phyloP scores from a whole-genome alignment of 1,140 invertebrate species.

The Drosophila micromelanica region DNA sequence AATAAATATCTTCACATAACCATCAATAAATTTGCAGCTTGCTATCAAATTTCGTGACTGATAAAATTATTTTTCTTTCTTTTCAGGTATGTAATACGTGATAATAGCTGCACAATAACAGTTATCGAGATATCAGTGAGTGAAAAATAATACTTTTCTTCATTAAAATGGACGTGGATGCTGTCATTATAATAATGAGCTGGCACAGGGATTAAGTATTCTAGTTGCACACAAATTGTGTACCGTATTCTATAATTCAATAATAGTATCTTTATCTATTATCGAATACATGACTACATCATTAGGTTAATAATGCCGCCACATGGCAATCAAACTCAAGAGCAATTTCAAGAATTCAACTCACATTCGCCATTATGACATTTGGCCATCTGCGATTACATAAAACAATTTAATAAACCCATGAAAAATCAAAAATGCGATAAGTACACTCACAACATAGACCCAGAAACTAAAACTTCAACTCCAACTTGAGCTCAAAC shows the following conservation, averaged over 20 bases:
- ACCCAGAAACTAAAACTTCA: slow-evolving; percentile 9
- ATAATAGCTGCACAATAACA: neutral
- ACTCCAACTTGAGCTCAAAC: slow-evolving; percentile 8
- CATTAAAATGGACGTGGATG: neutral
- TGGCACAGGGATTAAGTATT: slow-evolving; percentile 2
- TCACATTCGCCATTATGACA: slow-evolving; percentile 30
- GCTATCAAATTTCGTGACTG: slow-evolving; percentile 15
- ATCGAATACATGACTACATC: slow-evolving; percentile 9
- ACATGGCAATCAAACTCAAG: slow-evolving; percentile 49
- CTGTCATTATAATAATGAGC: neutral
- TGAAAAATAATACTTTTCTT: neutral
- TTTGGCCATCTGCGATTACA: slow-evolving; percentile 60
- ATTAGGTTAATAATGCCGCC: slow-evolving; percentile 38
- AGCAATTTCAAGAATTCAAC: slow-evolving; percentile 59
- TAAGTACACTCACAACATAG: slow-evolving; percentile 42
- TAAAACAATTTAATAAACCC: slow-evolving; percentile 77
- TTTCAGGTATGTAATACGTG: slow-evolving; percentile 59
- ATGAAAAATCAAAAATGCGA: slow-evolving; percentile 79
- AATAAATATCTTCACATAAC: neutral
- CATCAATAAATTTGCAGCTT: neutral
- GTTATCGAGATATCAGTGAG: neutral
- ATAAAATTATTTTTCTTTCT: slow-evolving; percentile 24
- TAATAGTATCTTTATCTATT: slow-evolving; percentile 15
- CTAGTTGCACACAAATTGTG: neutral
- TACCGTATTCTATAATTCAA: slow-evolving; percentile 9